Evolutionary conservation across 2,797 vertebrate species (phyloP).

Genomic region (Microtus agrestis): DNA sequence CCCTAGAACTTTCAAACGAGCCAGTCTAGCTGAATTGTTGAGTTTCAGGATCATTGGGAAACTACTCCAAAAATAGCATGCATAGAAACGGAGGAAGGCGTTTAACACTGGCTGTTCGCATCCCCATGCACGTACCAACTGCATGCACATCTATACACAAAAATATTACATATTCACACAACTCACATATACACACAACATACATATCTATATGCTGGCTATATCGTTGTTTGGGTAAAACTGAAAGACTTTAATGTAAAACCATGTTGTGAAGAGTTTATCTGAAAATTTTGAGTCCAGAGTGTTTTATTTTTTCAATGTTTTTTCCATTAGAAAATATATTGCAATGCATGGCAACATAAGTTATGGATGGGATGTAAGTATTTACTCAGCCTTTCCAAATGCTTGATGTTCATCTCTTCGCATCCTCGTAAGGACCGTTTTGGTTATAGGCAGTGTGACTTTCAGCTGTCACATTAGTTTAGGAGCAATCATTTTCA

Average conservation of each 20-base stretch:
- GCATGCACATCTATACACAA: not conserved
- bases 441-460: not conserved
- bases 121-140: not conserved
- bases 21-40: not conserved
- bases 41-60: not conserved
- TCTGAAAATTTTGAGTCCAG: not conserved
- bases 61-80: not conserved
- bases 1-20: not conserved
- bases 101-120: not conserved
- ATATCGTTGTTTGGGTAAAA: not conserved
- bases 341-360: not conserved
- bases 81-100: not conserved
- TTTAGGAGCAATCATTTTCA: not conserved
- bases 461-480: not conserved
- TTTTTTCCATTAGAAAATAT: not conserved
- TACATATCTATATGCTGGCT: no score
- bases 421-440: rapidly evolving
- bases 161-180: not conserved
- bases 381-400: not conserved
- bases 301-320: not conserved
- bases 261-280: not conserved
- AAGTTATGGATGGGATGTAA: not conserved
- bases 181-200: no score
- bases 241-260: not conserved
- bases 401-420: not conserved